Conservation (phyloP, 2,797 vertebrate genomes). For the Mycteria americana region DNA sequence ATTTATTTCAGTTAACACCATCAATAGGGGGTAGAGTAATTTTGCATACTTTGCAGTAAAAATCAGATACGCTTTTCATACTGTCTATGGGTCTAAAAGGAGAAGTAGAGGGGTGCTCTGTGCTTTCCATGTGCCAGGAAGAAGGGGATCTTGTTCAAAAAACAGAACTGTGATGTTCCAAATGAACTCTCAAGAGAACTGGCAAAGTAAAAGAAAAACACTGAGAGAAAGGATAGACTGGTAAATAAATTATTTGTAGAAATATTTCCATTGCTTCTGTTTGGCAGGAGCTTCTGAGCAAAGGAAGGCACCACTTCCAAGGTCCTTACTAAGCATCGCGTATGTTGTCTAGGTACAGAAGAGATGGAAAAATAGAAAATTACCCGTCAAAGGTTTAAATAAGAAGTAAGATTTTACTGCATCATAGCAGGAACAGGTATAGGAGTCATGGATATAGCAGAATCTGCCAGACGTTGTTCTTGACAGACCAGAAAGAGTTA, state of each 20-base stretch:
- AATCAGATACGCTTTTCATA: not conserved
- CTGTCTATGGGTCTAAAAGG: not conserved
- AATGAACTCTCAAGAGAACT: not conserved
- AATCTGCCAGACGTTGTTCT: not conserved
- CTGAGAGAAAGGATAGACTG: not conserved
- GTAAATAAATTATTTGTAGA: not conserved
- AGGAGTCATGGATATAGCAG: not conserved
- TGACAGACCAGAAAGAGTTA: not conserved
- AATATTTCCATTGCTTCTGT: not conserved
- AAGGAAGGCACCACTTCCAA: not conserved
- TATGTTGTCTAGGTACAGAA: not conserved
- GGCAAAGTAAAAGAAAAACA: not conserved
- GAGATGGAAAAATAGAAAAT: not conserved
- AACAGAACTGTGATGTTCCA: not conserved
- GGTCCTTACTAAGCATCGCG: not conserved
- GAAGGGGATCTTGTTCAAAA: not conserved
- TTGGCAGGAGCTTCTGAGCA: not conserved
- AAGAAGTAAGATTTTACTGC: not conserved
- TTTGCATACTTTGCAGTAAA: not conserved
- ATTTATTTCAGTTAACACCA: not conserved
- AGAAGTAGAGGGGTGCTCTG: not conserved
- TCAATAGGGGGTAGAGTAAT: not conserved
- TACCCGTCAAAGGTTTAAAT: not conserved
- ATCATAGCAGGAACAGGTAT: not conserved
- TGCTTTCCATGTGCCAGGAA: not conserved